Percentiles rank a stretch among this genome's conserved stretches.
Evolutionary conservation across 2,113 vertebrate species (phyloP).

Genomic region (Plectropomus leopardus): DNA sequence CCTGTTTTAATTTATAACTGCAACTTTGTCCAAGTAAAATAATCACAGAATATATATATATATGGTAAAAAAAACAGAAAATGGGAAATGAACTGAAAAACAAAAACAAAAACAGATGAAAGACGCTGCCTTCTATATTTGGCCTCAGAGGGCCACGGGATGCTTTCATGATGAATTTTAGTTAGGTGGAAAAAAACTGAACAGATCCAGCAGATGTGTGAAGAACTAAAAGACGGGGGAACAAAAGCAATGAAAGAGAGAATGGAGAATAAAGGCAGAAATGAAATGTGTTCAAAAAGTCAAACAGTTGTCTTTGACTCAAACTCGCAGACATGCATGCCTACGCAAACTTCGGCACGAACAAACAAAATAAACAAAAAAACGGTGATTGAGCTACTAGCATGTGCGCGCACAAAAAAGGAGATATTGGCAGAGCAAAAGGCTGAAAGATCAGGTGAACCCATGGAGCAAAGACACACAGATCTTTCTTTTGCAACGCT

Average conservation of each 20-base stretch:
- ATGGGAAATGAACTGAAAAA: conserved; percentile 35
- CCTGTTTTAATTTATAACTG: conserved; percentile 40
- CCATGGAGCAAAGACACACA: conserved; percentile 52
- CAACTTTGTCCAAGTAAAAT: conserved; percentile 41
- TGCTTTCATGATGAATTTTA: conserved; percentile 50
- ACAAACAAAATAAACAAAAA: conserved; percentile 68
- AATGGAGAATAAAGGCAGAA: conserved; percentile 50
- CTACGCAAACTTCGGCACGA: conserved; percentile 56
- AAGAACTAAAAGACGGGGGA: conserved; percentile 58
- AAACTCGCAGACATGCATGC: conserved; percentile 34
- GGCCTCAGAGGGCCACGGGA: conserved; percentile 53
- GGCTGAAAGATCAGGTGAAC: conserved; percentile 76
- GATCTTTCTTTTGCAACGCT: conserved; percentile 54
- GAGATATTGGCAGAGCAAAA: conserved; percentile 62
- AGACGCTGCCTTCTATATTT: conserved; percentile 57
- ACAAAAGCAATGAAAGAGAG: conserved; percentile 58
- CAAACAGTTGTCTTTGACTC: conserved; percentile 65
- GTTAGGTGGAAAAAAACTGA: conserved; percentile 26
- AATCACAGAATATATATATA: conserved; percentile 14
- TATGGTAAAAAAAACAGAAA: background rate
- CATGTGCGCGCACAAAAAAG: background rate
- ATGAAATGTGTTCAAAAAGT: conserved; percentile 64
- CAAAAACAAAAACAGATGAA: conserved; percentile 43
- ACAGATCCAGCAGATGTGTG: conserved; percentile 43
- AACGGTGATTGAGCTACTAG: conserved; percentile 54